These are phyloP conservation scores for Drosophila grimshawi DNA, from an alignment of 1,140 invertebrate genomes.

Conservation along the genomic window DNA sequence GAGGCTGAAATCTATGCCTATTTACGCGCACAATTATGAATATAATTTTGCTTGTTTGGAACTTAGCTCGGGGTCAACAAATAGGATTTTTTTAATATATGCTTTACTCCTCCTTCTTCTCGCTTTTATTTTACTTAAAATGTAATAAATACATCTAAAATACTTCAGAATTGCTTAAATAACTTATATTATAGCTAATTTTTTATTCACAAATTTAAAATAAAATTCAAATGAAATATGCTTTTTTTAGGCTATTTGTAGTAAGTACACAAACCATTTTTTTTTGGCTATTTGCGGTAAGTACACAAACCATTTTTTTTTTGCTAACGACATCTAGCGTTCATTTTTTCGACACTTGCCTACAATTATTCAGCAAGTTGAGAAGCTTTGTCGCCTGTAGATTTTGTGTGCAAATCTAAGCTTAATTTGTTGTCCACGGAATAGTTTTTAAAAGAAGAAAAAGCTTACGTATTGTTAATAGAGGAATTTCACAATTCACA, in stretches of 20 bases:
- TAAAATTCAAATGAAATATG: neutral
- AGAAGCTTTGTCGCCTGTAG: neutral
- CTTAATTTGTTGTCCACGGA: neutral
- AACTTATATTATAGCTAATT: no score
- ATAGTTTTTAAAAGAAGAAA: no score
- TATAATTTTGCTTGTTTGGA: no score
- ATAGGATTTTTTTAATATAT: no score
- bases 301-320: neutral
- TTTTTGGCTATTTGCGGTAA: neutral
- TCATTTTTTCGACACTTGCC: neutral
- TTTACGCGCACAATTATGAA: neutral
- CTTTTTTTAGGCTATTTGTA: neutral
- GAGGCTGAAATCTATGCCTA: conserved; percentile 5
- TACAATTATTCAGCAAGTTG: neutral
- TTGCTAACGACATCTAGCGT: conserved; percentile 14
- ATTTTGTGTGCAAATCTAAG: neutral
- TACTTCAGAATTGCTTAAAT: no score
- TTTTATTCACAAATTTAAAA: no score
- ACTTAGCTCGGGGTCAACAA: no score
- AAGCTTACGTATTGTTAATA: no score
- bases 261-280: neutral
- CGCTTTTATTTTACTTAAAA: no score
- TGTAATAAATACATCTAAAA: no score
- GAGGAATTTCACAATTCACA: no score
- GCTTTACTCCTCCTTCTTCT: no score